Base-by-base conservation (phyloP, 64 coral and sea anemone species). In the Montipora efflorescens region DNA sequence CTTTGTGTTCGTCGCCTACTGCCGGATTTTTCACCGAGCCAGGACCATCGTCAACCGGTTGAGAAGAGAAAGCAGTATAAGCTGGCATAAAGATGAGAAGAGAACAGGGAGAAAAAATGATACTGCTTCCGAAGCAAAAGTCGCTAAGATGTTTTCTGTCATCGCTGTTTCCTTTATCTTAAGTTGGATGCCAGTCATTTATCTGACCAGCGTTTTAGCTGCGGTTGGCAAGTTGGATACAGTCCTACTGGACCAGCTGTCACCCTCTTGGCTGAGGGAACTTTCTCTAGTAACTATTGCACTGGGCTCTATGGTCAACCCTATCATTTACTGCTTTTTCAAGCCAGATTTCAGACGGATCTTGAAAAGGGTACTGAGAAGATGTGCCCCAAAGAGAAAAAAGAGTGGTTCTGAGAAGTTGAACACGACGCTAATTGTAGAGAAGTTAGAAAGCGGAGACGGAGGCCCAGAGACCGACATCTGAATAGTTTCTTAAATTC, bases 321-420 rank as follows among this genome's bases (percentile, higher is more conserved):
- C 95, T 14, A 13, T 92, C 5, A 74, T 97, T 18, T 97, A 97
- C 36, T 95, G 92, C 5, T 97, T 97, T 69, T 84, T 97, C 36
- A 97, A 97, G 36, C 95, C 95, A 49, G 95, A 97, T 86, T 97
- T 97, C 57, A 91, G 90, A 55, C 16, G 82, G 21, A 84, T 90
- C 18, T 69, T 97, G 19, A 90, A 95, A 55, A 58, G 22, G 51
- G 10, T 89, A 69, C 23, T 76, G 36, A 18, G 43, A 36, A 77
- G 78, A 18, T 21, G 61, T 47, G n/a, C 73, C 45, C 62, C 14
- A 23, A 86, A 86, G 68, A 44, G 46, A 16, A 71, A 46, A 19
- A 7, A 10, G 47, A 48, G n/a, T 18, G 19, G 7, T 21, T 46
- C 4, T 19, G 23, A 48, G 16, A 86, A 16, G 61, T 64, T 16